phyloP scores from a whole-genome alignment of 1,140 invertebrate genomes.

The Phthorimaea operculella region DNA sequence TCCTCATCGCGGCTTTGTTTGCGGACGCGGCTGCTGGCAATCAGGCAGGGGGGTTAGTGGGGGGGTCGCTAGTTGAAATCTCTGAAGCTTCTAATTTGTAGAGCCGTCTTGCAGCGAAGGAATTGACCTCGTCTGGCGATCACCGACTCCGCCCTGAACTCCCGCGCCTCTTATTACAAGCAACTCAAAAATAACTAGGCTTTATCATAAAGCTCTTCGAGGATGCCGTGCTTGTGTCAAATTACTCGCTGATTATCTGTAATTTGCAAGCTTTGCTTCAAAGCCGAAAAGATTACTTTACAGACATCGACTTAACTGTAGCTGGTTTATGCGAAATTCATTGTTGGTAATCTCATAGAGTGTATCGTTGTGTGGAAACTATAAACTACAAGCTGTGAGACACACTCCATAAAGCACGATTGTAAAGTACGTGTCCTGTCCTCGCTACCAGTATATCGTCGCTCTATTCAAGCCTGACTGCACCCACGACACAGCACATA shows the following conservation, averaged over 20 bases:
- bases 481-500: conserved; percentile 15
- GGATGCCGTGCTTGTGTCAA: background rate
- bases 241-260: background rate
- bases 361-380: background rate
- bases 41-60: conserved; percentile 22
- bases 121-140: conserved; percentile 31
- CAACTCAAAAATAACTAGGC: conserved; percentile 7
- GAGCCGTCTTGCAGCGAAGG: conserved; percentile 23
- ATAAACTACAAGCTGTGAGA: background rate
- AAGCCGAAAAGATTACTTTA: too few species aligned
- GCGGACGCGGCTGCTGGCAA: conserved; percentile 35
- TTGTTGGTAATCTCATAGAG: background rate
- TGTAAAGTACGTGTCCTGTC: conserved; percentile 27
- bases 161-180: conserved; percentile 16
- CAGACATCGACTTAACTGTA: too few species aligned
- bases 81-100: conserved; percentile 46
- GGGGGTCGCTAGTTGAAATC: conserved; percentile 33
- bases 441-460: conserved; percentile 24
- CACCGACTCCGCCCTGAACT: conserved; percentile 23
- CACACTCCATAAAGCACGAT: conserved; percentile 14
- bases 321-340: background rate
- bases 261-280: background rate
- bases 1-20: conserved; percentile 45
- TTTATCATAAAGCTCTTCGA: background rate
- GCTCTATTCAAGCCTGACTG: conserved; percentile 25